A percentile compares a stretch with the other conserved stretches of the same genome.
These are phyloP conservation scores for Hyaena hyaena DNA, from an alignment of 2,113 vertebrate genomes.

Conservation along the genomic window DNA sequence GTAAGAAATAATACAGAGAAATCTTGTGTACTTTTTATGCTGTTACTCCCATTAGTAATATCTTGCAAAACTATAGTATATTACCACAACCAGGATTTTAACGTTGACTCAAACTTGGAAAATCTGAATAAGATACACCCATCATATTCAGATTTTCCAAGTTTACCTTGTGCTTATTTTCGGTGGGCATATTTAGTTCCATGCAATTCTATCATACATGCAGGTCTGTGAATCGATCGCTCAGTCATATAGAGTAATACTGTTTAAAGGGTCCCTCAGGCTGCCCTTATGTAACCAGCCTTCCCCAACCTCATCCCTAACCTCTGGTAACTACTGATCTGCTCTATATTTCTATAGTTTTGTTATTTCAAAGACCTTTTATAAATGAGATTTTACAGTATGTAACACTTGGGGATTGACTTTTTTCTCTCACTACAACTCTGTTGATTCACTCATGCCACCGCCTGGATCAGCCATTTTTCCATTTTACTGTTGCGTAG, in stretches of 20 bases:
- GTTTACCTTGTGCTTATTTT: background rate
- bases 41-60: background rate
- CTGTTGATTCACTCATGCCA: background rate
- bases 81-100: background rate
- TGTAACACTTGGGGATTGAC: background rate
- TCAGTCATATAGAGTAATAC: background rate
- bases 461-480: background rate
- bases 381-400: background rate
- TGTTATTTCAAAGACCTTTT: background rate
- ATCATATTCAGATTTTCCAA: background rate
- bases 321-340: background rate
- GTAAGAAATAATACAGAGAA: background rate
- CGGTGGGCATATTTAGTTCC: background rate
- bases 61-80: background rate
- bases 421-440: background rate
- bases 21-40: background rate
- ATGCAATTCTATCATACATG: background rate
- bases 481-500: background rate
- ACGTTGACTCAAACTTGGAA: background rate
- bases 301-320: background rate
- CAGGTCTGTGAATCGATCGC: background rate
- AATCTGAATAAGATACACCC: too few relatives aligned
- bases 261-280: background rate
- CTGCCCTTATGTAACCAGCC: background rate
- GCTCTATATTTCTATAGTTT: background rate